Conservation (phyloP, 2,113 vertebrate genomes). For the Falcunculus frontatus region DNA sequence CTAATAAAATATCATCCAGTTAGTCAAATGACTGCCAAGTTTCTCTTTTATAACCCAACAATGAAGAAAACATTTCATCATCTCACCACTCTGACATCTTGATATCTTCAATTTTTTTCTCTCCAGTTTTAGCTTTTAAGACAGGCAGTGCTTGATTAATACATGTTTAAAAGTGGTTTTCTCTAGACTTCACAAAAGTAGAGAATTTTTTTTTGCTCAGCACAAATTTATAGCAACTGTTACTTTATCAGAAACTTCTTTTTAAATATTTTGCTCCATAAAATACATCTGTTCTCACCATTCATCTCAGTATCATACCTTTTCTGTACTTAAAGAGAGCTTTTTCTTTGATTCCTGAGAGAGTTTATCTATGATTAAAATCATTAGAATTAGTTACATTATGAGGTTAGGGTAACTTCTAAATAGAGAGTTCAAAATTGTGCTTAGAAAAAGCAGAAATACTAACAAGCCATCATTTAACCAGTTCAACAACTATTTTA, state of each 20-base stretch:
- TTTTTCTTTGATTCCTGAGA: neutral
- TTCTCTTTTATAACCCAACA: neutral
- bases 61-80: neutral
- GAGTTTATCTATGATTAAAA: neutral
- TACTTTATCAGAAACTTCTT: neutral
- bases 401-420: neutral
- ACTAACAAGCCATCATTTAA: neutral
- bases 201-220: neutral
- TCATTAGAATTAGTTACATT: neutral
- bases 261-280: neutral
- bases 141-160: neutral
- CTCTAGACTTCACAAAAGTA: neutral
- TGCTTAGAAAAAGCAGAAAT: neutral
- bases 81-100: neutral
- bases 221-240: neutral
- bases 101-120: neutral
- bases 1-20: neutral
- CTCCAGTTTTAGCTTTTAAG: neutral
- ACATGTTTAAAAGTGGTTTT: neutral
- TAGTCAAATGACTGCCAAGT: neutral
- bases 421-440: neutral
- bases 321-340: neutral
- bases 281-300: neutral
- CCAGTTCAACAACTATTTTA: neutral
- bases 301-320: neutral